Evolutionary conservation across 2,797 vertebrate genomes (phyloP).

Genomic region (Holocentrus rufus): DNA sequence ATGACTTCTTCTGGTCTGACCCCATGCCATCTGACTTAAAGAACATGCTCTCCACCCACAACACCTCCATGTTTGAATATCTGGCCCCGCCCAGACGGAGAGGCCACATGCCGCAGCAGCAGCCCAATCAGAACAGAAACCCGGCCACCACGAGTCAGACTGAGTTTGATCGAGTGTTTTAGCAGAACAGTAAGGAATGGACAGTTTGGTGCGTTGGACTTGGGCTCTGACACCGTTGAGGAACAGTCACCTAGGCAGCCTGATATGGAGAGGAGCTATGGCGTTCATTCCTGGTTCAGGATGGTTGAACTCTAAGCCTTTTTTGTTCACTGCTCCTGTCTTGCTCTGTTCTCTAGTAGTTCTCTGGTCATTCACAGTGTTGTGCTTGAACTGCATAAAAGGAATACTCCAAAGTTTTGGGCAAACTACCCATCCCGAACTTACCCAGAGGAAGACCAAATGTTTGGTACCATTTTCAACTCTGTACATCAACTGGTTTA

Average conservation of each 20-base stretch:
- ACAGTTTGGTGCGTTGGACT: constrained; percentile 5
- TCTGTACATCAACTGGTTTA: too few relatives aligned
- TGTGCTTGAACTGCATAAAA: not conserved
- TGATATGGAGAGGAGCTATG: not conserved
- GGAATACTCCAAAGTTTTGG: too few relatives aligned
- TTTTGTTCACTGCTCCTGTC: not conserved
- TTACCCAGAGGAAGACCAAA: too few relatives aligned
- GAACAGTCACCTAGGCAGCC: not conserved
- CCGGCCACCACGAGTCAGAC: constrained; percentile 94
- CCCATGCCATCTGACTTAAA: constrained; percentile 99
- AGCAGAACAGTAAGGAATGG: constrained; percentile 45
- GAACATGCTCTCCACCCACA: constrained; percentile 98
- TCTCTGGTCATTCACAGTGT: not conserved
- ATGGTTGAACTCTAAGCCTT: not conserved
- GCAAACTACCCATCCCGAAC: not conserved
- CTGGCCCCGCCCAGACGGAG: constrained; percentile 91
- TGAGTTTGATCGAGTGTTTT: constrained; percentile 95
- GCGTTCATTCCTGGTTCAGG: not conserved
- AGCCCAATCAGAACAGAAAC: constrained; percentile 94
- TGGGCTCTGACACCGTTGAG: not conserved
- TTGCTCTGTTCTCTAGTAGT: not conserved
- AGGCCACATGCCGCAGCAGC: constrained; percentile 96
- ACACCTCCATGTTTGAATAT: constrained; percentile 99
- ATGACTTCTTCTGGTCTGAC: constrained; percentile 99
- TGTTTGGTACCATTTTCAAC: too few relatives aligned